Base-by-base conservation (phyloP, 2,113 vertebrate species). In the Gracilinanus agilis region DNA sequence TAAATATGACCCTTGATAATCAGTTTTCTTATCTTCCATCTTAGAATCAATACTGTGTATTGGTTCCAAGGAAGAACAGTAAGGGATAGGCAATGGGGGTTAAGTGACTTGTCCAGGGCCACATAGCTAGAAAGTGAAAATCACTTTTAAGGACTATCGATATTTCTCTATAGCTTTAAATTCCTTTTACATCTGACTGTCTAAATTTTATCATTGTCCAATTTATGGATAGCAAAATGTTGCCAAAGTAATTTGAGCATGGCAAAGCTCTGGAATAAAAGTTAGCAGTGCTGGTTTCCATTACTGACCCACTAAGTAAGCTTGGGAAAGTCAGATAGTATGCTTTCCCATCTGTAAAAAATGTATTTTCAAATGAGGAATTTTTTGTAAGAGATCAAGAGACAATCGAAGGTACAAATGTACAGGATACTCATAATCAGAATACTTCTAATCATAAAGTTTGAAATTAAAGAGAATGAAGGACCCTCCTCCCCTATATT, bases 121-220 rank as follows among this genome's bases (percentile, higher is more conserved):
- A 49, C 5, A 49, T 49, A 49, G 49, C 49, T 49, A 49, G 49
- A 49, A 49, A 49, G 49, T 23, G 67, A 83, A 40, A 83, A 83
- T 40, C n/a, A 40, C 6, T 93, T 91, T 91, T 34, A 90, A 93
- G 93, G 54, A 89, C 12, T 0, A 67, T 67, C n/a, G 3, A 2
- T 92, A 24, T 91, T 96, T 96, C 55, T 40, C 83, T 75, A 25
- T 0, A 92, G 67, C 19, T 29, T 58, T 58, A 58, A 58, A 75
- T 7, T 21, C 24, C 16, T 61, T 40, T 24, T 12, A 94, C 34
- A 61, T 19, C 58, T 89, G 56, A 25, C 9, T 40, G 53, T 55
- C 44, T 54, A 90, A 10, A n/a, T 93, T 67, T 40, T 55, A 34
- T 44, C 25, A 49, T 90, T 92, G 16, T 90, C 92, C 29, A 53